Conservation (phyloP, 53 echinoderm and acorn worm species). For the Echinometra lucunter region DNA sequence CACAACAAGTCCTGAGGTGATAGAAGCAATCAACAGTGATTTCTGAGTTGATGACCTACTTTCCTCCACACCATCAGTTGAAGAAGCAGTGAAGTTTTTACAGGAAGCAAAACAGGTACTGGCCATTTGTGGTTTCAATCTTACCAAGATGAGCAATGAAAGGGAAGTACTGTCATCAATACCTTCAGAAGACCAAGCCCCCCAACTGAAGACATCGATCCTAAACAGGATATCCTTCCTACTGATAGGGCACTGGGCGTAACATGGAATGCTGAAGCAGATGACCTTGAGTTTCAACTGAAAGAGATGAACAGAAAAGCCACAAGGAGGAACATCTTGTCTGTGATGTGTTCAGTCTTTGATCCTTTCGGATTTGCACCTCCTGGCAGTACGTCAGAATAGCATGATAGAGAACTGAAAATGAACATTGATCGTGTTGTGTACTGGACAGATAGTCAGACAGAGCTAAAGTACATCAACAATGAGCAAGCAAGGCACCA, state of each 20-base stretch:
- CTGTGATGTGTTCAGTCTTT: no score
- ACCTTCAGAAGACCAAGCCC: no score
- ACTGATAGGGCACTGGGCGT: no score
- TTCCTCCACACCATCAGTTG: slow-evolving; percentile 20
- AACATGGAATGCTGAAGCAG: slow-evolving; percentile 72
- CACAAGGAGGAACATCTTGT: no score
- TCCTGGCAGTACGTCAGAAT: no score
- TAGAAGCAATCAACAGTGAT: slow-evolving; percentile 63
- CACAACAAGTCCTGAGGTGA: slow-evolving; percentile 60
- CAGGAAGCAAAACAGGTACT: slow-evolving; percentile 2
- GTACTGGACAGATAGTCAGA: slow-evolving; percentile 78
- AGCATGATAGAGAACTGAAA: no score
- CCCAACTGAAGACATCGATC: no score
- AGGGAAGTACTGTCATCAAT: no score
- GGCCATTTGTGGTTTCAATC: not conserved
- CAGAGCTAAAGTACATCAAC: slow-evolving; percentile 73
- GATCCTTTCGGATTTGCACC: no score
- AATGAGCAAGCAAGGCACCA: slow-evolving; percentile 71
- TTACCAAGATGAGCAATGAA: no score
- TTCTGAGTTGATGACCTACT: slow-evolving; percentile 81
- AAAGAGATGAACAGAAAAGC: not conserved
- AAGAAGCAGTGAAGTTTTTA: not conserved
- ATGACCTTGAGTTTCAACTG: slow-evolving; percentile 59
- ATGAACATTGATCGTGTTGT: slow-evolving; percentile 57
- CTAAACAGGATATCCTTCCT: no score